These are phyloP conservation scores for Xestia xanthographa DNA, from an alignment of 2,888 invertebrate genomes.

Conservation along the genomic window DNA sequence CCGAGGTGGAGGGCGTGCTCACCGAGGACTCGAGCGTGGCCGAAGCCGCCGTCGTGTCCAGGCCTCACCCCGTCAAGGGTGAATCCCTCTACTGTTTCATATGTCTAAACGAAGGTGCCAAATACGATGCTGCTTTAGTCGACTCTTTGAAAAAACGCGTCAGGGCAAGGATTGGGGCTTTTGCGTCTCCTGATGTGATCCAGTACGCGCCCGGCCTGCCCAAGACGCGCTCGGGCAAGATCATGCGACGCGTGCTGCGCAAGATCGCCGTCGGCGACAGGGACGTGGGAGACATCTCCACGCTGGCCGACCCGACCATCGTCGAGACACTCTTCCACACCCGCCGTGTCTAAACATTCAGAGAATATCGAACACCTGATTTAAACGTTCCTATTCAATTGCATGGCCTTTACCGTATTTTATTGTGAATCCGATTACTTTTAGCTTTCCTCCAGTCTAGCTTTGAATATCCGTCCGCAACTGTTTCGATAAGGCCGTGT, in stretches of 20 bases:
- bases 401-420: constrained; percentile 37
- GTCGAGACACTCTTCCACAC: constrained; percentile 94
- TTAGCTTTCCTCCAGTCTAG: constrained; percentile 58
- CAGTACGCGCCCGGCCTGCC: constrained; percentile 98
- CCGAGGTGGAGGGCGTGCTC: constrained; percentile 96
- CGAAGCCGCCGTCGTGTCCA: constrained; percentile 99
- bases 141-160: constrained; percentile 94
- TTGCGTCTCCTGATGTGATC: constrained; percentile 98
- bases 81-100: constrained; percentile 99
- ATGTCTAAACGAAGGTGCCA: constrained; percentile 95
- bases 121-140: constrained; percentile 93
- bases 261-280: constrained; percentile 97
- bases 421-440: constrained; percentile 32
- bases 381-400: constrained; percentile 56
- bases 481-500: constrained; percentile 42
- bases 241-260: constrained; percentile 98
- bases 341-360: constrained; percentile 38
- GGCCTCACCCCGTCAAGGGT: constrained; percentile 98
- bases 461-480: constrained; percentile 65
- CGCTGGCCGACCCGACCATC: constrained; percentile 97
- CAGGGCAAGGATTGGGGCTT: constrained; percentile 97
- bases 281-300: constrained; percentile 98
- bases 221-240: constrained; percentile 99
- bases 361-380: constrained; percentile 17
- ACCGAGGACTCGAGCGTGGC: constrained; percentile 94